Evolutionary conservation across 2,888 invertebrate genomes (phyloP).

Genomic region (Galeopsomyia nigrocyanea): DNA sequence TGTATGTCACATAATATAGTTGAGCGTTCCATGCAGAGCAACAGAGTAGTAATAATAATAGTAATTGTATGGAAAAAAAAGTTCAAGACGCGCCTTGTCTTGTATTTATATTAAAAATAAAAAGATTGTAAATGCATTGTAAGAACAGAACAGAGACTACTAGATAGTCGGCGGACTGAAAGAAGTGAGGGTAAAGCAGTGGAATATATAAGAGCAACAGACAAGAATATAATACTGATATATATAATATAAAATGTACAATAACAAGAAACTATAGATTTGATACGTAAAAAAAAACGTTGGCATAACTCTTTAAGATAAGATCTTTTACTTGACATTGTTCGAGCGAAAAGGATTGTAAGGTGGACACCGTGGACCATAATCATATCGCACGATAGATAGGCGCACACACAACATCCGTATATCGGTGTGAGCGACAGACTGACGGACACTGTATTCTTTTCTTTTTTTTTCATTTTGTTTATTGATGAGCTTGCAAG

Average conservation of each 20-base stretch:
- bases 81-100: background rate
- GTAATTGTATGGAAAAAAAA: background rate
- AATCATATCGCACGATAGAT: too few species aligned
- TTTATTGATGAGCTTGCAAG: background rate
- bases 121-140: constrained; percentile 12
- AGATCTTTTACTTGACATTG: too few species aligned
- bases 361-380: too few species aligned
- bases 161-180: background rate
- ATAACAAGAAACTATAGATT: constrained; percentile 18
- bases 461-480: too few species aligned
- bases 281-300: background rate
- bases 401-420: too few species aligned
- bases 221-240: background rate
- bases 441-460: too few species aligned
- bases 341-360: too few species aligned
- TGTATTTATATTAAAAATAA: constrained; percentile 16
- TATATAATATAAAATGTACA: too few species aligned
- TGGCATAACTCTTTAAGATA: too few species aligned
- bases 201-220: constrained; percentile 18
- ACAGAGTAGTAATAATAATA: constrained; percentile 1
- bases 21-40: constrained; percentile 34
- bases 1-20: constrained; percentile 5
- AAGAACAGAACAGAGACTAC: constrained; percentile 8
- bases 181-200: constrained; percentile 31
- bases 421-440: too few species aligned